Conservation (phyloP, 2,113 vertebrate genomes). For the Macrotis lagotis region DNA sequence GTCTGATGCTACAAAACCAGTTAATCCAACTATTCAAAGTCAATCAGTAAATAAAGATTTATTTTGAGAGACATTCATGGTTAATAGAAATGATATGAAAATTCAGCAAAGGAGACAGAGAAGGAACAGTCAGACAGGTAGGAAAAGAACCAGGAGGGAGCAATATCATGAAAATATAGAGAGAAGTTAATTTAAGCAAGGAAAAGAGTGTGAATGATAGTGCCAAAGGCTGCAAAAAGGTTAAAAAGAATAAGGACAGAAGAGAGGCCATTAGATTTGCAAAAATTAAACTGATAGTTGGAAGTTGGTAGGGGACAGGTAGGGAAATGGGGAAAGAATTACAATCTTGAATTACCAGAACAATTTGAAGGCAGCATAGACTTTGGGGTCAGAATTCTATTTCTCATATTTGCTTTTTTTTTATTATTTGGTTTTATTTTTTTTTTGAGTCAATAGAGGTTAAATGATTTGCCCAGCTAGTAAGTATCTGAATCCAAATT, state of each 20-base stretch:
- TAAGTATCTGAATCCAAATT: no score
- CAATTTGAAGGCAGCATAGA: not conserved
- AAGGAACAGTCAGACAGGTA: not conserved
- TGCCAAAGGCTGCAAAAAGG: not conserved
- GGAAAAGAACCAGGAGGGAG: not conserved
- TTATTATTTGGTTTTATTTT: no score
- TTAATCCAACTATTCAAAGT: not conserved
- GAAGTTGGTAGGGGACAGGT: not conserved
- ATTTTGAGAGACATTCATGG: not conserved
- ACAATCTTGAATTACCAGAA: not conserved
- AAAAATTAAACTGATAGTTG: not conserved
- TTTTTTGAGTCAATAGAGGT: no score
- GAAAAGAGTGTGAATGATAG: not conserved
- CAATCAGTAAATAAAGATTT: not conserved
- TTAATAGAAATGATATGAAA: not conserved
- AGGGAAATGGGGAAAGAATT: not conserved
- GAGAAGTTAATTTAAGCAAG: not conserved
- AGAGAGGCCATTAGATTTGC: not conserved
- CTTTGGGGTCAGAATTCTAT: not conserved
- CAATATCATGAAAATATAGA: not conserved
- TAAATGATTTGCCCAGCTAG: no score
- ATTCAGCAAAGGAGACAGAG: not conserved
- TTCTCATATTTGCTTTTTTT: not conserved
- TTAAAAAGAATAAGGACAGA: not conserved
- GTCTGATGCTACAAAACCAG: constrained; percentile 6